phyloP scores from a whole-genome alignment of 2,113 vertebrate species.

The Poeciliopsis retropinna region DNA sequence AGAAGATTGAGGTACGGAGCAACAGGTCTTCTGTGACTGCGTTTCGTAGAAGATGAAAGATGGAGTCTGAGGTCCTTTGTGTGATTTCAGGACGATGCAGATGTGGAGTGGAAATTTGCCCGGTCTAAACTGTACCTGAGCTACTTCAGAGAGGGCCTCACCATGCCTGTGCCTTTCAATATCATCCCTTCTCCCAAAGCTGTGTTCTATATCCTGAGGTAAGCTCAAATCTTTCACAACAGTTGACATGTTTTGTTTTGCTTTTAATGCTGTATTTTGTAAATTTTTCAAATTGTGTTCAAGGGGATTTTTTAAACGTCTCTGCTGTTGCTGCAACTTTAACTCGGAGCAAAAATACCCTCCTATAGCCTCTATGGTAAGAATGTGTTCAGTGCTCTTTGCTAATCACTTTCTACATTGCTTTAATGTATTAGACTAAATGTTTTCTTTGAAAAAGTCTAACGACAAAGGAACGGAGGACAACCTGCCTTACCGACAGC shows the following conservation, averaged over 20 bases:
- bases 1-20: constrained; percentile 87
- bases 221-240: constrained; percentile 1
- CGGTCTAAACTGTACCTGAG: constrained; percentile 90
- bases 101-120: constrained; percentile 94
- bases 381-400: constrained; percentile 35
- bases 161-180: constrained; percentile 90
- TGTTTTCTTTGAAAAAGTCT: constrained; percentile 38
- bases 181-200: constrained; percentile 89
- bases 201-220: constrained; percentile 85
- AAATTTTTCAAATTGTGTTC: neutral
- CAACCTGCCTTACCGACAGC: constrained; percentile 82
- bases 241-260: neutral
- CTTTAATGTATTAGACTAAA: neutral
- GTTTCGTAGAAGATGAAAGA: neutral
- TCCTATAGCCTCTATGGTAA: constrained; percentile 79
- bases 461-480: constrained; percentile 47
- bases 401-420: neutral
- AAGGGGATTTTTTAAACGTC: constrained; percentile 76
- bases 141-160: constrained; percentile 90
- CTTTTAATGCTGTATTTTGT: neutral
- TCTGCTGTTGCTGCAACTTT: constrained; percentile 83
- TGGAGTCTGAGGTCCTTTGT: neutral
- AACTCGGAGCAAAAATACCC: constrained; percentile 79
- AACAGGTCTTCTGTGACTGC: neutral
- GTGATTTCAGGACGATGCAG: constrained; percentile 84